A percentile compares a stretch with the other conserved stretches of the same genome.
phyloP scores from a whole-genome alignment of 1,140 invertebrate species.

The Tyrophagus putrescentiae region DNA sequence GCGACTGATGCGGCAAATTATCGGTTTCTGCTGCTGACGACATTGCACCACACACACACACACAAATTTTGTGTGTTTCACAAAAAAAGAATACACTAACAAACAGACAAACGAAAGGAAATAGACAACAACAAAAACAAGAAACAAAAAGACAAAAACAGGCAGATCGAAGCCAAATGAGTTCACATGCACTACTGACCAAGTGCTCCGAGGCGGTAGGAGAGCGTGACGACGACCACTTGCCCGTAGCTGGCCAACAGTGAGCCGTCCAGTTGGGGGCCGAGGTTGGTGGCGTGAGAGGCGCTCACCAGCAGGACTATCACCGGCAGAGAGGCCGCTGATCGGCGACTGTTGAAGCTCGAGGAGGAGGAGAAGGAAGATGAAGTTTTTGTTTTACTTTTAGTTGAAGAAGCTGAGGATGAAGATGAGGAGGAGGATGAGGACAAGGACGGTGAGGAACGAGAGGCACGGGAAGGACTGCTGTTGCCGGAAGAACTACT shows the following conservation, averaged over 20 bases:
- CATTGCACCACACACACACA: too few species aligned
- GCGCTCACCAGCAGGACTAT: constrained; percentile 90
- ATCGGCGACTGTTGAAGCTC: constrained; percentile 2
- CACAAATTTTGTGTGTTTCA: too few species aligned
- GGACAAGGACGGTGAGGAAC: background rate
- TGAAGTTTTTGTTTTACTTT: too few species aligned
- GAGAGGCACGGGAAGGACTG: background rate
- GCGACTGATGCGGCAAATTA: too few species aligned
- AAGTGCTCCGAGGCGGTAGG: constrained; percentile 86
- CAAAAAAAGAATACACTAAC: too few species aligned
- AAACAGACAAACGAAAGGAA: background rate
- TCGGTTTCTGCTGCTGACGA: too few species aligned
- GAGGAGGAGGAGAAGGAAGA: background rate
- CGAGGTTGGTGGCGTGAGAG: constrained; percentile 88
- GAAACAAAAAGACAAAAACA: background rate
- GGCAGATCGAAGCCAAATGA: background rate
- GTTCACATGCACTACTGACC: constrained; percentile 41
- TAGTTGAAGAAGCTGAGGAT: background rate
- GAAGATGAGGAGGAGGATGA: background rate
- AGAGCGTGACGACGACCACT: constrained; percentile 83
- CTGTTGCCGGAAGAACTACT: background rate
- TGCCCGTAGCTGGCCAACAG: constrained; percentile 80
- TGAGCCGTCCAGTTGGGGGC: constrained; percentile 85
- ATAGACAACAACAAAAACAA: constrained; percentile 2
- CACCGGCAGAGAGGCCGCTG: constrained; percentile 44